phyloP scores from a whole-genome alignment of 2,888 invertebrate species.

The Scaptomyza cyrtandrae region DNA sequence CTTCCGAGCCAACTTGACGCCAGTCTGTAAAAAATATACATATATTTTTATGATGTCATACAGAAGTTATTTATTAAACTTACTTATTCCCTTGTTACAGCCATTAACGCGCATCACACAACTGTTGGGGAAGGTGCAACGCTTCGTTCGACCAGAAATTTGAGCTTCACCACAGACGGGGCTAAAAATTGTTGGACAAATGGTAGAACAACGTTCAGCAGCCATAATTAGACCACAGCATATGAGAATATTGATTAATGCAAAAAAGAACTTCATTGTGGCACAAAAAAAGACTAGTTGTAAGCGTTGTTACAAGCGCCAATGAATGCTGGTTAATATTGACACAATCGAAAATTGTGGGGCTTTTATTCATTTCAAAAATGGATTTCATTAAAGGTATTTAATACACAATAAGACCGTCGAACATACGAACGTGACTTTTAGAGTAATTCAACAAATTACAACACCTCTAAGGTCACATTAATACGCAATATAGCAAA shows the following conservation, averaged over 20 bases:
- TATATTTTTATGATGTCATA: background rate
- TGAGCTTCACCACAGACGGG: conserved; percentile 35
- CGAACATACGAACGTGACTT: background rate
- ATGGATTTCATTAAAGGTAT: background rate
- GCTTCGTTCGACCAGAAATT: conserved; percentile 10
- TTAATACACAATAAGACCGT: background rate
- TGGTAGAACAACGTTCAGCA: background rate
- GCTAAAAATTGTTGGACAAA: conserved; percentile 8
- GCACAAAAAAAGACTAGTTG: conserved; percentile 3
- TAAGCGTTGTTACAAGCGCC: background rate
- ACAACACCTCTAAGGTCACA: background rate
- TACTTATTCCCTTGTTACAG: conserved; percentile 25
- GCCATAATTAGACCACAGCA: conserved; percentile 19
- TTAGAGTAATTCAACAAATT: background rate
- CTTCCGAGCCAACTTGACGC: background rate
- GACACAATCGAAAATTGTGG: background rate
- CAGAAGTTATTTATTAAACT: conserved; percentile 1
- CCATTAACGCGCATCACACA: conserved; percentile 16
- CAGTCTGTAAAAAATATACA: conserved; percentile 26
- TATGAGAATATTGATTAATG: conserved; percentile 27
- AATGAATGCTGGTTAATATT: background rate
- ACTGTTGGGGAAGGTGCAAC: conserved; percentile 31
- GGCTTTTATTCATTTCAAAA: background rate
- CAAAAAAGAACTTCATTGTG: conserved; percentile 31
- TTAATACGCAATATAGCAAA: background rate